Base-by-base conservation (phyloP, 2,113 vertebrate genomes). In the Merops nubicus region DNA sequence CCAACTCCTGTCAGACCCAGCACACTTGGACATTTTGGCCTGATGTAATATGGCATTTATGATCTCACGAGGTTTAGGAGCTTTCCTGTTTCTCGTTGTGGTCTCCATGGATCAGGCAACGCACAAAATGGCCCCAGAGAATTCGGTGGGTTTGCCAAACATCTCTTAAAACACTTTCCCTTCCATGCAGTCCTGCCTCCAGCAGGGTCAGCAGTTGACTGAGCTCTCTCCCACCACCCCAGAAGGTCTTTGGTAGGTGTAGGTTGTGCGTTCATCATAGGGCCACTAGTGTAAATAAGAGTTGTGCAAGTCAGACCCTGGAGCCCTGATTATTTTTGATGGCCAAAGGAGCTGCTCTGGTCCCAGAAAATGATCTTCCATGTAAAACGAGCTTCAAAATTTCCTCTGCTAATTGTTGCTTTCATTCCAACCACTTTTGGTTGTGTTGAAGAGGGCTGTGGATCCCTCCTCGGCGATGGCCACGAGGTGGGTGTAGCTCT, bases 11-110 rank as follows among this genome's bases (percentile, higher is more conserved):
- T 92, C 54, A 59, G 45, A 84, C 42, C 17, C 25, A 23, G 77
- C 88, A 57, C 45, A 50, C 63, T 91, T 90, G 85, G 79, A 59
- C 15, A 38, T 81, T 93, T 93, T 86, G 60, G 23, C 63, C 38
- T 40, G 74, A 28, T 47, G 28, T 74, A 81, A 77, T 80, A 62
- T 16, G 38, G 50, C 12, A 15, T 74, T 86, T 34, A 51, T 28
- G 28, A 64, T 64, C 60, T 74, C 68, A 23, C 2, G 53, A 86
- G 60, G 42, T 84, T 68, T 91, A 38, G 79, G 40, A 36, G 25
- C 15, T 78, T 84, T 69, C 19, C 45, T 91, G 51, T 11, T 91
- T 91, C 81, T 88, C 51, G 40, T 56, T 88, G 40, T 86, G 56
- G 43, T 84, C 72, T 88, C 42, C 76, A 33, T 56, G 48, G 69